These are phyloP conservation scores for Synchiropus splendidus DNA, from an alignment of 2,113 vertebrate species.

Conservation along the genomic window DNA sequence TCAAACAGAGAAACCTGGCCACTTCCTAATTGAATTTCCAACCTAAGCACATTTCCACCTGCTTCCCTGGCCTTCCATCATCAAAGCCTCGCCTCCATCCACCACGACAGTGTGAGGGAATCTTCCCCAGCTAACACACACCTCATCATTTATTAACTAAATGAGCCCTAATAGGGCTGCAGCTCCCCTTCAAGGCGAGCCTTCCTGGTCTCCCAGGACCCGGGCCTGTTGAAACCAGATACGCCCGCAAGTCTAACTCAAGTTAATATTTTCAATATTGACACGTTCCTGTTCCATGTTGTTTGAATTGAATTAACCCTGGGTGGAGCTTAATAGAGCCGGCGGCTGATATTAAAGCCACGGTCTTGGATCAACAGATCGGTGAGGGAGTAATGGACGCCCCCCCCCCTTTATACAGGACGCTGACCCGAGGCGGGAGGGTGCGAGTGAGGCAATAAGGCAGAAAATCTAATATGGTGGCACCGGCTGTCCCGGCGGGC, in stretches of 20 bases:
- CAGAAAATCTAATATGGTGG: slow-evolving; percentile 59
- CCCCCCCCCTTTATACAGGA: slow-evolving; percentile 6
- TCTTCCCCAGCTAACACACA: slow-evolving; percentile 7
- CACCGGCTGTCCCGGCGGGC: slow-evolving; percentile 41
- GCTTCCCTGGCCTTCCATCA: slow-evolving; percentile 1
- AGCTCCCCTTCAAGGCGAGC: slow-evolving; percentile 22
- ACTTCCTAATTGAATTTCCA: slow-evolving; percentile 25
- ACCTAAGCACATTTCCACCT: slow-evolving; percentile 8
- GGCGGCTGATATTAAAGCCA: slow-evolving; percentile 35
- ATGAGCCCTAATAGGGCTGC: slow-evolving; percentile 20
- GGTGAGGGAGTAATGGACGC: slow-evolving; percentile 4
- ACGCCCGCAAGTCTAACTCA: slow-evolving; percentile 17
- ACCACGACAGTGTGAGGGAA: no score
- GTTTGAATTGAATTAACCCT: slow-evolving; percentile 44
- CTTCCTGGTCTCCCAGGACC: slow-evolving; percentile 22
- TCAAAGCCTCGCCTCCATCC: slow-evolving; percentile 17
- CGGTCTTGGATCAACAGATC: slow-evolving; percentile 41
- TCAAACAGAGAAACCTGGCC: no score
- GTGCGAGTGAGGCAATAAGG: slow-evolving; percentile 57
- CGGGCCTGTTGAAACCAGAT: slow-evolving; percentile 27
- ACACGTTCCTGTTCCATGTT: slow-evolving; percentile 38
- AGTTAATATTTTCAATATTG: slow-evolving; percentile 48
- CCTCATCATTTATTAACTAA: slow-evolving; percentile 37
- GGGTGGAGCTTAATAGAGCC: slow-evolving; percentile 17
- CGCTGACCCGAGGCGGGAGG: slow-evolving; percentile 41